phyloP scores from a whole-genome alignment of 2,113 vertebrate species.

The Callorhinus ursinus region DNA sequence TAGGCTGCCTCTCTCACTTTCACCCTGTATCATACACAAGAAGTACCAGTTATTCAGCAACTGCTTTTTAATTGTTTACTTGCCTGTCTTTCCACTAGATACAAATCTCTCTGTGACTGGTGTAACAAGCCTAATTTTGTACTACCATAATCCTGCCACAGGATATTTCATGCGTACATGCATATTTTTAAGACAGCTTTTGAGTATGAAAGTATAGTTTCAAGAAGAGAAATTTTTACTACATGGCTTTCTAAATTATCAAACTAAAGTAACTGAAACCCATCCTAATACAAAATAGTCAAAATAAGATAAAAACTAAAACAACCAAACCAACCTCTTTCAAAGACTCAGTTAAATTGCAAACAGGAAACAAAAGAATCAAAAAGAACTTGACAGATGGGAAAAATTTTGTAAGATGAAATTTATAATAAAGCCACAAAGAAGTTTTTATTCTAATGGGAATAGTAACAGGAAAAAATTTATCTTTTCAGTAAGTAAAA shows the following conservation, averaged over 20 bases:
- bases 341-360: neutral
- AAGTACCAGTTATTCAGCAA: neutral
- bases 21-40: neutral
- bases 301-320: constrained; percentile 38
- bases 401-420: neutral
- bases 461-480: neutral
- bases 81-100: neutral
- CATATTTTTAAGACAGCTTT: neutral
- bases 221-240: neutral
- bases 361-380: neutral
- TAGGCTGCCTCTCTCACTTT: neutral
- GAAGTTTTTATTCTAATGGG: constrained; percentile 25
- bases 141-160: neutral
- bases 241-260: neutral
- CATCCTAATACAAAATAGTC: neutral
- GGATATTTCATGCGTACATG: neutral
- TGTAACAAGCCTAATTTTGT: neutral
- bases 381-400: neutral
- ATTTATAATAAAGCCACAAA: constrained; percentile 5
- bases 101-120: neutral
- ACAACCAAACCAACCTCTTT: neutral
- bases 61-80: neutral
- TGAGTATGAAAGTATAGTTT: neutral
- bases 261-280: neutral
- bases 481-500: constrained; percentile 13